Percentiles rank a stretch among this genome's conserved stretches.
Evolutionary conservation across 30 jellyfish, hydroid and myxozoan species (phyloP).

Genomic region (Cassiopea andromeda): DNA sequence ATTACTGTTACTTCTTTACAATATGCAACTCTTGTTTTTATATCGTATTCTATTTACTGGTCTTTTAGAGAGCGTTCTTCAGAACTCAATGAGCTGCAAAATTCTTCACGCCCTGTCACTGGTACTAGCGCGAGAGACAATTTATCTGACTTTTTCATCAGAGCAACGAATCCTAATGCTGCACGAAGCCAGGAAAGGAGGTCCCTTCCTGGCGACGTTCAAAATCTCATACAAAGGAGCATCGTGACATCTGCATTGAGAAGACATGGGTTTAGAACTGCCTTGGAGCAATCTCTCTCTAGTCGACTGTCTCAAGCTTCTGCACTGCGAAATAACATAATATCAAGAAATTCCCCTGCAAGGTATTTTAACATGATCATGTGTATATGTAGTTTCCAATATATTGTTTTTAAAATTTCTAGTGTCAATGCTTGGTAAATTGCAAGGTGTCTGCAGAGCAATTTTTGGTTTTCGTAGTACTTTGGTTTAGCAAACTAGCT

Average conservation of each 20-base stretch:
- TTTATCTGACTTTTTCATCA: slow-evolving; percentile 62
- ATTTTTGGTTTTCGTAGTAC: no score
- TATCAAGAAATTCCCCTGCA: slow-evolving; percentile 15
- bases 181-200: slow-evolving; percentile 26
- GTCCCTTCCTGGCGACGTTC: slow-evolving; percentile 77
- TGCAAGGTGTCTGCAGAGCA: no score
- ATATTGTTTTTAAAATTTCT: neutral
- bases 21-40: no score
- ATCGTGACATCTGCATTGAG: slow-evolving; percentile 80
- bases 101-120: slow-evolving; percentile 82
- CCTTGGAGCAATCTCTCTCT: slow-evolving; percentile 65
- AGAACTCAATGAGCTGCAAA: slow-evolving; percentile 81
- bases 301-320: slow-evolving; percentile 29
- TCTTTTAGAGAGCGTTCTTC: slow-evolving; percentile 77
- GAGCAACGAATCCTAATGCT: slow-evolving; percentile 58
- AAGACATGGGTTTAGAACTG: slow-evolving; percentile 68
- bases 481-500: no score
- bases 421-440: neutral
- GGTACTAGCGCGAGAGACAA: slow-evolving; percentile 83
- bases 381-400: neutral
- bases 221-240: slow-evolving; percentile 74
- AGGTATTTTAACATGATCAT: neutral
- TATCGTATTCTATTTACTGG: no score
- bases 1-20: no score
- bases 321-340: neutral